Evolutionary conservation across 1,140 invertebrate genomes (phyloP), one percentile per base, ranked within the genome.

Genomic region (Pseudomyrmex dendroicus): DNA sequence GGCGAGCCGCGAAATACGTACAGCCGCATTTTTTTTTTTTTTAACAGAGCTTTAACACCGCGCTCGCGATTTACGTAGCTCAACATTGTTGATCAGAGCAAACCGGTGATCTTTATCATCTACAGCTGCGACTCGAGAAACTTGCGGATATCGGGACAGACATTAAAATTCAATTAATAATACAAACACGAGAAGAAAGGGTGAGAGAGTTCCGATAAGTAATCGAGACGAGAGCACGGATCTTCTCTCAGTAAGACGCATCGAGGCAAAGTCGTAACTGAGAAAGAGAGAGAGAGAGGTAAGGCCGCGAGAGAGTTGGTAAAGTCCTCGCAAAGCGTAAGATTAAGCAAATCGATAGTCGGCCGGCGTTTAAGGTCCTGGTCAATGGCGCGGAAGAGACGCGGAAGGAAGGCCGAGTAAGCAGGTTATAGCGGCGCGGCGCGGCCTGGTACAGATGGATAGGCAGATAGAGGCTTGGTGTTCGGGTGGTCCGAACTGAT

Each of bases 331-430:
- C 72, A 89, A 89, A 89, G 88, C 87, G 85, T 78, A 87, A 89
- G 88, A 89, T 89, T 89, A 89, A 89, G 88, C 87, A 89, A 89
- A 89, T 89, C 88, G 88, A 85, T 84, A 85, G 88, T 89, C 73
- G 88, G 76, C 25, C 87, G 73, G 82, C 88, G 73, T 89, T 89
- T 91, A 90, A 91, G 90, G 91, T 90, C 87, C 86, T 70, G 91
- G 90, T 94, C 93, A 94, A 94, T 94, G 92, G 93, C 83, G 89
- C 78, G 91, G 92, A 94, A 94, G 91, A 92, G 90, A 89, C 90
- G 84, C 88, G 85, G 85, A 87, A 89, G 84, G 89, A 84, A 82
- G 73, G 87, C 72, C 86, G 89, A 91, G 89, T 93, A 93, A 93
- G 91, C 93, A 91, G 92, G 92, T 93, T 94, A 92, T 82, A 88